Evolutionary conservation across 1,140 invertebrate species (phyloP), one percentile per base, ranked within the genome.

Genomic region (Drosophila tropicalis): DNA sequence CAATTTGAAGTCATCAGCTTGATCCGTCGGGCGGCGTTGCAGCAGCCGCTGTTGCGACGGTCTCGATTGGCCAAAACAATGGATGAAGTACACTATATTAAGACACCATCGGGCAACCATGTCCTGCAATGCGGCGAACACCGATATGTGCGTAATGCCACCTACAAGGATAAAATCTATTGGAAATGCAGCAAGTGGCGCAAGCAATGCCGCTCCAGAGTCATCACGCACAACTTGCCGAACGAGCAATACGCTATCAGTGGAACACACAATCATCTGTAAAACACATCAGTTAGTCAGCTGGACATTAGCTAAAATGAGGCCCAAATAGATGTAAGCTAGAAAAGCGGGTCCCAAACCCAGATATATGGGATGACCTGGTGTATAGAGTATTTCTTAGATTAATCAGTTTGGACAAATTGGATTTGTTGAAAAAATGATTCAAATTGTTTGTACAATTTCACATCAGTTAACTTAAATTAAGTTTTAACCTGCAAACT

Each of bases 101-200:
- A 70, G 3, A 91, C 91, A 5, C 66, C 90, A 0, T 73, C 90
- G 1, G 91, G 91, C 1, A 92, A 90, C 44, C 76, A 81, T 39
- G 60, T 92, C 1, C 55, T 92, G 10, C 76, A 76, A 19, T 91
- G 81, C 60, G 81, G 79, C 5, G 90, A 81, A 0, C 90, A 92
- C 75, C 84, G 90, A 15, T 92, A 91, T 61, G 73, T 92, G 13
- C 83, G 89, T 10, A 92, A 92, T 12, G 90, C 91, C 5, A 60
- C 76, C 13, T 91, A 92, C 73, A 91, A 92, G 67, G 77, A 79
- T 29, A 92, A 92, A 34, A 71, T 90, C 5, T 92, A 92, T 62
- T 92, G 91, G 90, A 92, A 92, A 72, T 92, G 91, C 75, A 76
- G 90, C 73, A 91, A 89, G 61, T 92, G 91, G 91, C 91, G 91